Evolutionary conservation across 64 coral and sea anemone genomes (phyloP).

Genomic region (Porites australiensis): DNA sequence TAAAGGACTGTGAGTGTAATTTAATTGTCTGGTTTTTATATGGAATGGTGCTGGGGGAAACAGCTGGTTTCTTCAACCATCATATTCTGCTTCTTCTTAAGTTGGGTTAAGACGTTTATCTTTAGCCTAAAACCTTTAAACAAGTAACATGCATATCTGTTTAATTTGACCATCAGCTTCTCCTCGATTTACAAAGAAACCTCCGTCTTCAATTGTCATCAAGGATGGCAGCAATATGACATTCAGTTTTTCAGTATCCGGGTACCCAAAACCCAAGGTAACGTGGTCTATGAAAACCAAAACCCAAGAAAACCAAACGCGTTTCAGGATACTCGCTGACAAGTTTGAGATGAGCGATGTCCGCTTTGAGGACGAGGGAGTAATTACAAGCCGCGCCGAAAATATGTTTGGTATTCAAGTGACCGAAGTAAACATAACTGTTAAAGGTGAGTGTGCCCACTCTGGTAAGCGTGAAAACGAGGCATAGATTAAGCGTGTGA

Average conservation of each 20-base stretch:
- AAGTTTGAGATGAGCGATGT: neutral
- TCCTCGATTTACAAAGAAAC: slow-evolving; percentile 16
- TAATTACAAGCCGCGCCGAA: too few species aligned
- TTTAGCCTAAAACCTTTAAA: neutral
- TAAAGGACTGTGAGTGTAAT: too few species aligned
- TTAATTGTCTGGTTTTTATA: too few species aligned
- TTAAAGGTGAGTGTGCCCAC: too few species aligned
- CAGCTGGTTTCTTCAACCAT: too few species aligned
- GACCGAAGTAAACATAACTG: too few species aligned
- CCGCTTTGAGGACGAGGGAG: too few species aligned
- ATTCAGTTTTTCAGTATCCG: slow-evolving; percentile 34
- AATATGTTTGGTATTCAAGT: too few species aligned
- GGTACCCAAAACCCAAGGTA: slow-evolving; percentile 26
- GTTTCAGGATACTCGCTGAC: neutral
- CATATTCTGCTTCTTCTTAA: too few species aligned
- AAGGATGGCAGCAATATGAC: slow-evolving; percentile 40
- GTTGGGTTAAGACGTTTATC: neutral
- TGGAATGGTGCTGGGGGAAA: too few species aligned
- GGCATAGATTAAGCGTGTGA: too few species aligned
- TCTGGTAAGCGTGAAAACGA: too few species aligned
- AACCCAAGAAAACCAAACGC: neutral
- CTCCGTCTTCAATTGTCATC: neutral
- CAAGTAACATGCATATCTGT: neutral
- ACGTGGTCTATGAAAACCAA: slow-evolving; percentile 15
- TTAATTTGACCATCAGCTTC: slow-evolving; percentile 34